Evolutionary conservation across 1,140 invertebrate species (phyloP), one percentile per base, ranked within the genome.

Genomic region (Euwallacea similis): DNA sequence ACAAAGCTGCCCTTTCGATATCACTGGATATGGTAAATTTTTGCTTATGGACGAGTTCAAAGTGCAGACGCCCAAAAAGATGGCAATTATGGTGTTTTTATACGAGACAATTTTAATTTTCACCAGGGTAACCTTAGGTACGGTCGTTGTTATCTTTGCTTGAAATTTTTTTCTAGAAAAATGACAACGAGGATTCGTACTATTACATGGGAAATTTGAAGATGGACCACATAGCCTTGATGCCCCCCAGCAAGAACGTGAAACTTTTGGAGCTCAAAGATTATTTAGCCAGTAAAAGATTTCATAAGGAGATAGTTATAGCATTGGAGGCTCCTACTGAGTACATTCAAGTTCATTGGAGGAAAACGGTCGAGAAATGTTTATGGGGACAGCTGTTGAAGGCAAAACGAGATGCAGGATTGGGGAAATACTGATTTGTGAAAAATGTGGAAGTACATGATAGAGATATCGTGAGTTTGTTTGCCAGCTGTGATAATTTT

Each of bases 21-120:
- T 68, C 9, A 61, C 7, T 54, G 69, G 69, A 4, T 72, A 72
- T 43, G 71, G 71, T 3, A 6, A 55, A 3, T 72, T 67, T 63
- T 13, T 72, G 2, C 13, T 72, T 2, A 68, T 62, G 71, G 71
- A 72, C 50, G 59, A 72, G 50, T 72, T 72, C 42, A 55, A 42
- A n/a, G 65, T 68, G 46, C 10, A 41, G 7, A 67, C 63, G 13
- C 64, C 71, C 2, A 55, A 67, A 16, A 67, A 72, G 50, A 65
- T 43, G 46, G 16, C 11, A 3, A 10, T 72, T 16, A 72, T 64
- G 60, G 59, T 68, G 21, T 72, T 67, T 50, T 50, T 72, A 16
- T 72, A 41, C 55, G 65, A 68, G 21, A 55, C 54, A 43, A 72
- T 72, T 58, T 63, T 72, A 4, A 67, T 72, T 46, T 63, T 72